Conservation (phyloP, 1,140 invertebrate species). For the Zaprionus nigranus region DNA sequence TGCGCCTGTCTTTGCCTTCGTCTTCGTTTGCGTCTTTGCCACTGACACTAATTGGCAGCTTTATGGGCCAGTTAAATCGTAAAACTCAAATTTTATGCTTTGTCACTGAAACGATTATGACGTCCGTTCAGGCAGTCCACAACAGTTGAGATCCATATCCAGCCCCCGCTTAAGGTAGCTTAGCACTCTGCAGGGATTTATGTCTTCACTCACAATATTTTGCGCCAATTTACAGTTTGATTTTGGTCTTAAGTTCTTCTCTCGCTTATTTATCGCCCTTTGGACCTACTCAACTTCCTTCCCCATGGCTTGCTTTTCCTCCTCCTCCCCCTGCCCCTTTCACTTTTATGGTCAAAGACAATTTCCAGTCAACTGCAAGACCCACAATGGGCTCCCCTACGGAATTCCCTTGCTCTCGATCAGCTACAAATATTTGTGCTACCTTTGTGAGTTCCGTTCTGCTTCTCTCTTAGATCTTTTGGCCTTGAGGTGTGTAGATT, state of each 20-base stretch:
- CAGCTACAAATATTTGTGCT: not conserved
- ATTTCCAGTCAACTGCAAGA: not conserved
- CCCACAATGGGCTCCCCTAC: not conserved
- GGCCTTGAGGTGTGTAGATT: constrained; percentile 5
- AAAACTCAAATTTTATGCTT: constrained; percentile 83
- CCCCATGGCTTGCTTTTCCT: not conserved
- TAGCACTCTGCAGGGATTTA: constrained; percentile 61
- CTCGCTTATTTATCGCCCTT: constrained; percentile 55
- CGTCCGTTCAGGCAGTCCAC: constrained; percentile 57
- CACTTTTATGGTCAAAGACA: constrained; percentile 33
- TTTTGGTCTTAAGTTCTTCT: constrained; percentile 60
- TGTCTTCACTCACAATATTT: constrained; percentile 66
- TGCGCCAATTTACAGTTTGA: constrained; percentile 76
- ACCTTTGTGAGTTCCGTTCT: not conserved
- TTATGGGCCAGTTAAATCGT: constrained; percentile 81
- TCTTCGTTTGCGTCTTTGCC: constrained; percentile 44
- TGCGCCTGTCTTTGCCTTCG: not conserved
- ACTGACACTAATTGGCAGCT: constrained; percentile 84
- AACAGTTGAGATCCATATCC: constrained; percentile 32
- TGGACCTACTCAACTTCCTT: constrained; percentile 56
- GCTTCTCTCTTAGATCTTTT: constrained; percentile 11
- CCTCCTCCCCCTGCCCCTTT: not conserved
- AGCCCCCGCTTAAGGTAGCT: constrained; percentile 39
- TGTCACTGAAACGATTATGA: constrained; percentile 83
- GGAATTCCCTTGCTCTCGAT: not conserved